Evolutionary conservation across 2,797 vertebrate genomes (phyloP), one percentile per base, ranked within the genome.

Genomic region (Etheostoma perlongum): DNA sequence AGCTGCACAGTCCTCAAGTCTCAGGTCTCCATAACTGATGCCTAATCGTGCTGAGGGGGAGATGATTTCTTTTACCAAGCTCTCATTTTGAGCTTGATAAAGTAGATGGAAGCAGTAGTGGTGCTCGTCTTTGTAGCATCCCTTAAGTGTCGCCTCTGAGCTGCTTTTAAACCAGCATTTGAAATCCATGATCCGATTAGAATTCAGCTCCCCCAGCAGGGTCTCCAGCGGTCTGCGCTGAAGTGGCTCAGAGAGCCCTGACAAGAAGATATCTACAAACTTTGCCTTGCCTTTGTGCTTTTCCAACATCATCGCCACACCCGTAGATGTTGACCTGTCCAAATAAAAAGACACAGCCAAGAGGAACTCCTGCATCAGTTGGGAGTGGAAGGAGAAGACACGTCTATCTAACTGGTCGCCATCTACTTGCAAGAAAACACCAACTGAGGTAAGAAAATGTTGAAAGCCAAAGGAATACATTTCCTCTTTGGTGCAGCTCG

Each of bases 331-430:
- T 0, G 84, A 74, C 15, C 46, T 36, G 42, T 86, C 87, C 46
- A 94, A 57, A 77, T 92, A 94, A 76, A 94, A 91, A 47, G 83
- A 89, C 0, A 87, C 36, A 0, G 94, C 96, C 63, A 89, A 64
- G 42, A 95, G 30, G 67, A 96, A 96, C 72, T 95, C 93, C 71
- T 88, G 92, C 49, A 95, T 77, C 23, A 85, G 68, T 1, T 85
- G 88, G 36, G 94, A 93, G 58, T 74, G 71, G 72, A 96, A 96
- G 11, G 92, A 93, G 67, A 92, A 90, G 8, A 85, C 55, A 19
- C 49, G 19, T 11, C 53, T 27, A 2, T 85, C 67, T 2, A 85
- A 80, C 18, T 72, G 49, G 15, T 88, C 72, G 7, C 72, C 70
- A 0, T 86, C 55, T 4, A 73, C 55, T 11, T n/a, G 78, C 61